Percentiles rank a stretch among this genome's conserved stretches.
Evolutionary conservation across 2,888 invertebrate species (phyloP).

Genomic region (Hipparchia semele): DNA sequence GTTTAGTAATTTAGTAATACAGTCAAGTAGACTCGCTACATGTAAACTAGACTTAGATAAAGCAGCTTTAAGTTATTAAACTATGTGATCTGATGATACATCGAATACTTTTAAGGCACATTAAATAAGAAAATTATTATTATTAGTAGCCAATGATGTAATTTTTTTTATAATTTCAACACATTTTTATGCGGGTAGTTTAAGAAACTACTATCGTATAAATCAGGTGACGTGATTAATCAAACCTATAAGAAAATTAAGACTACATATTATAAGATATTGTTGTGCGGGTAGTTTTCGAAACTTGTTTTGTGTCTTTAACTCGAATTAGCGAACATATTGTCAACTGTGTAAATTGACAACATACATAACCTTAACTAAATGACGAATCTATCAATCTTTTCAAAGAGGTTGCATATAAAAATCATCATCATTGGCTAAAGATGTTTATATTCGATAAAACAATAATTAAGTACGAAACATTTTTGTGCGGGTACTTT

Average conservation of each 20-base stretch:
- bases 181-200: neutral
- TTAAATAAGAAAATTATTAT: neutral
- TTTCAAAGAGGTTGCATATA: too few species aligned
- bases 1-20: neutral
- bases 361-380: too few species aligned
- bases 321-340: too few species aligned
- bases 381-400: too few species aligned
- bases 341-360: too few species aligned
- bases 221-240: too few species aligned
- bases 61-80: too few species aligned
- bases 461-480: neutral
- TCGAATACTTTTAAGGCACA: slow-evolving; percentile 3
- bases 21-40: neutral
- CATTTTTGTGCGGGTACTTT: neutral
- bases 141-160: too few species aligned
- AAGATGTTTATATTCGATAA: neutral
- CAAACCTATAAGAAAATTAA: too few species aligned
- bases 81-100: too few species aligned
- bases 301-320: neutral
- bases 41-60: neutral
- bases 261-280: too few species aligned
- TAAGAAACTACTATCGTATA: neutral
- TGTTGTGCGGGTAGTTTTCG: neutral
- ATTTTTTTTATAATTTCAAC: too few species aligned
- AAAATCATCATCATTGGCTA: neutral